A percentile compares a stretch with the other conserved stretches of the same genome.
Conservation (phyloP, 2,888 invertebrate species). For the Phortica okadai region DNA sequence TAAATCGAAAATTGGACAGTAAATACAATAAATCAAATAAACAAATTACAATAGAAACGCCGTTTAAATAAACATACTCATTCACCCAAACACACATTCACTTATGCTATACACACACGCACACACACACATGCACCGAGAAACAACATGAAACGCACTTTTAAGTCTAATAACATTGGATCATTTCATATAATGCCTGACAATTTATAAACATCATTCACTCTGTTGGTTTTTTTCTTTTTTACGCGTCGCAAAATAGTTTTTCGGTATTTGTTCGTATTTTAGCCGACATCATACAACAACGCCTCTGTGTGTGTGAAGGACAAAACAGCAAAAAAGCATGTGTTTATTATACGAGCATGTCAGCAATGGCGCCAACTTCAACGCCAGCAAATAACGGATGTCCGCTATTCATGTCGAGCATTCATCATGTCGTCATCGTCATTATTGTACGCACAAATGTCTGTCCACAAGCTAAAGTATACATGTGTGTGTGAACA, state of each 20-base stretch:
- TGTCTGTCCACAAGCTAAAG: background rate
- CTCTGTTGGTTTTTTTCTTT: slow-evolving; percentile 39
- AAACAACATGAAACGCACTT: slow-evolving; percentile 31
- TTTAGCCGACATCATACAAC: slow-evolving; percentile 7
- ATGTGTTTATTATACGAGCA: slow-evolving; percentile 9
- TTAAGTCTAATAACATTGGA: slow-evolving; percentile 50
- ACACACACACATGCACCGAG: slow-evolving; percentile 10
- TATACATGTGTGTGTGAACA: background rate
- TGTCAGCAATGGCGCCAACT: slow-evolving; percentile 44
- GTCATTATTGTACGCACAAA: slow-evolving; percentile 42
- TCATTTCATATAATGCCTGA: slow-evolving; percentile 62
- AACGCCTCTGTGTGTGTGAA: background rate
- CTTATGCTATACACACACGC: slow-evolving; percentile 8
- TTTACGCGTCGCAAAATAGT: slow-evolving; percentile 5
- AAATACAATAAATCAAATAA: slow-evolving; percentile 38
- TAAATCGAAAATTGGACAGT: slow-evolving; percentile 22
- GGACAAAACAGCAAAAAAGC: background rate
- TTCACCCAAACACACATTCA: background rate
- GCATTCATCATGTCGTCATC: slow-evolving; percentile 60
- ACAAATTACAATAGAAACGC: slow-evolving; percentile 17
- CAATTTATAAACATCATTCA: slow-evolving; percentile 60
- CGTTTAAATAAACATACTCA: background rate
- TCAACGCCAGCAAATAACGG: slow-evolving; percentile 52
- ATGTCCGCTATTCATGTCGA: slow-evolving; percentile 58
- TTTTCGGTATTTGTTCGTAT: slow-evolving; percentile 8